Base-by-base conservation (phyloP, 2,113 vertebrate genomes). In the Xiphophorus couchianus region DNA sequence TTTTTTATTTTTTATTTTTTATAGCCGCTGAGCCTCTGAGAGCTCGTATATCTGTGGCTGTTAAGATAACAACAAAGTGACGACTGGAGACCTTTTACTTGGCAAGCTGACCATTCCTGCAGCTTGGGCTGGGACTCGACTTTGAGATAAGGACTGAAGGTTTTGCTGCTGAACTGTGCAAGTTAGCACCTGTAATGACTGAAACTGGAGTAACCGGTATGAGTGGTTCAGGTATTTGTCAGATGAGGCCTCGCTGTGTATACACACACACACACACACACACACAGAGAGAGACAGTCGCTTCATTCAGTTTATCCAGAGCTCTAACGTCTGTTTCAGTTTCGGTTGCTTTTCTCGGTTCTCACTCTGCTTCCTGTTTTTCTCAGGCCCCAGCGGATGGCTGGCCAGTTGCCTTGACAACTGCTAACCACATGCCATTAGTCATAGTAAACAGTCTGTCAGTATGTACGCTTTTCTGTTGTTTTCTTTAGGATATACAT, bases 281-380 rank as follows among this genome's bases (percentile, higher is more conserved):
- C 35, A 11, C 10, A 35, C 9, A 35, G 4, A 31, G 31, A 31
- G 31, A 35, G 35, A 37, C 28, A 14, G 37, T 22, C 51, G 0
- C 3, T 48, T 75, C 77, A 5, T 35, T 75, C 62, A 61, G 74
- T 71, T 61, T 8, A 71, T 73, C 71, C 66, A 58, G 22, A 80
- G 60, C 77, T 1, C 3, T 14, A 81, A 74, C 88, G 69, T 77
- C 72, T 69, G 65, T 92, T 90, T 90, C 87, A 64, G 87, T 90
- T 92, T 92, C 90, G 84, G 65, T 90, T 86, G 72, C 80, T 66
- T 51, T 86, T 89, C 81, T 88, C 87, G 5, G 61, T 88, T 87
- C 86, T 81, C 74, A 51, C 71, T 81, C 51, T 29, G 66, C 89
- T 91, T 90, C 89, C 89, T 90, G 85, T 90, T 89, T 81, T 80